These are phyloP conservation scores for Meles meles DNA, from an alignment of 2,113 vertebrate genomes.

Conservation along the genomic window DNA sequence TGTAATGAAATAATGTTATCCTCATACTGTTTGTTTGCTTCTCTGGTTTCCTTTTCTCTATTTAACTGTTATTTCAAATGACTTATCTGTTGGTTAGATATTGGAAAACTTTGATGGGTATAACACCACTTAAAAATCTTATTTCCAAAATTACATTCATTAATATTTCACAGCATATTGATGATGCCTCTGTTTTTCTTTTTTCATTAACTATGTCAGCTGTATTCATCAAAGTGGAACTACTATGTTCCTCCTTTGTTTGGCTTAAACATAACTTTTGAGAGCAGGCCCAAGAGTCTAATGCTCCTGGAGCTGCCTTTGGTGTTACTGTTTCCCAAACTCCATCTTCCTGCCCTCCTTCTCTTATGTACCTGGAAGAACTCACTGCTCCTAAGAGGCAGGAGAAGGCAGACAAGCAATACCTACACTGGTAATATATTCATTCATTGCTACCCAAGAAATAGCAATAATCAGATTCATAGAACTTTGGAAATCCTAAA, in stretches of 20 bases:
- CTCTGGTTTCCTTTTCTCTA: background rate
- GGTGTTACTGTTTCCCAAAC: background rate
- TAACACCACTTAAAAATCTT: constrained; percentile 38
- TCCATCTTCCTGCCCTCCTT: background rate
- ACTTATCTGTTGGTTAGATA: constrained; percentile 14
- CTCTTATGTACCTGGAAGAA: background rate
- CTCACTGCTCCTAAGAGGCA: background rate
- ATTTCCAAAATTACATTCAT: constrained; percentile 57
- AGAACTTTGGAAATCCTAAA: background rate
- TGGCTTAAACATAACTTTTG: background rate
- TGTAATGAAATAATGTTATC: constrained; percentile 31
- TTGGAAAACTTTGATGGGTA: constrained; percentile 38
- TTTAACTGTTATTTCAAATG: background rate
- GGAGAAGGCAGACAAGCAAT: background rate
- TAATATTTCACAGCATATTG: background rate
- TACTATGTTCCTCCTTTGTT: background rate
- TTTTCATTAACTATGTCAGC: background rate
- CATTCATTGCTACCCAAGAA: background rate
- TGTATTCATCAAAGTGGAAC: background rate
- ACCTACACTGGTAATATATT: background rate
- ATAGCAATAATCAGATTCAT: background rate
- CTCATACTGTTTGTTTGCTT: background rate
- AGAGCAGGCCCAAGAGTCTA: background rate
- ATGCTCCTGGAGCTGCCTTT: background rate
- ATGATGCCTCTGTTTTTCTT: background rate